A percentile compares a stretch with the other conserved stretches of the same genome.
Evolutionary conservation across 2,888 invertebrate species (phyloP).

Genomic region (Protonemura montana): DNA sequence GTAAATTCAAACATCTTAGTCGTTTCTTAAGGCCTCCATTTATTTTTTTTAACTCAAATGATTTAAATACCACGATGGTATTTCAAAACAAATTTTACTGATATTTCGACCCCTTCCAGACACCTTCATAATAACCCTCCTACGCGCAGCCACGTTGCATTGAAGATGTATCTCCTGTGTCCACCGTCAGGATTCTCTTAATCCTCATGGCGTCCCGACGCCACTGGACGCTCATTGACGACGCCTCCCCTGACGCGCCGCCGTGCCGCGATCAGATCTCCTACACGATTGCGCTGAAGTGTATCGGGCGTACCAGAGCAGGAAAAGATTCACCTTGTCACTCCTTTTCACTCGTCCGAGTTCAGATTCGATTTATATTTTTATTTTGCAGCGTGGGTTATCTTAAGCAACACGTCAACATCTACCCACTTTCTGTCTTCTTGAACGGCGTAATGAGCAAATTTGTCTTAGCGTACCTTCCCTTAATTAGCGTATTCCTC

Average conservation of each 20-base stretch:
- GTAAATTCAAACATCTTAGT: not conserved
- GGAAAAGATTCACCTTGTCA: not conserved
- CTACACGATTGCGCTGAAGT: not conserved
- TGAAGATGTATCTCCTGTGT: too few species aligned
- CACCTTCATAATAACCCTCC: not conserved
- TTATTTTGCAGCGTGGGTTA: not conserved
- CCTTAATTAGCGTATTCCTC: not conserved
- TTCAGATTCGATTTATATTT: not conserved
- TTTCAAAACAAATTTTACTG: not conserved
- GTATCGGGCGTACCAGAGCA: not conserved
- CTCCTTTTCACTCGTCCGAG: not conserved
- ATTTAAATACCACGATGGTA: not conserved
- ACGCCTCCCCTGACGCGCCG: not conserved
- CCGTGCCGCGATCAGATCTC: not conserved
- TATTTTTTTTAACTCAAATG: not conserved
- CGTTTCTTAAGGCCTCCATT: not conserved
- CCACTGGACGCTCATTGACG: slow-evolving; percentile 15
- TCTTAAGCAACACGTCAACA: not conserved
- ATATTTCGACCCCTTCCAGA: not conserved
- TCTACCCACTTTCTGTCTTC: not conserved
- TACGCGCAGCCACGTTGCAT: not conserved
- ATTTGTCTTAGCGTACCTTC: not conserved
- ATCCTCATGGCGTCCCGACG: not conserved
- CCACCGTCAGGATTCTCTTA: not conserved
- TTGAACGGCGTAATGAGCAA: not conserved